Evolutionary conservation across 2,113 vertebrate genomes (phyloP), one percentile per base, ranked within the genome.

Genomic region (Psilopsiagon aurifrons): DNA sequence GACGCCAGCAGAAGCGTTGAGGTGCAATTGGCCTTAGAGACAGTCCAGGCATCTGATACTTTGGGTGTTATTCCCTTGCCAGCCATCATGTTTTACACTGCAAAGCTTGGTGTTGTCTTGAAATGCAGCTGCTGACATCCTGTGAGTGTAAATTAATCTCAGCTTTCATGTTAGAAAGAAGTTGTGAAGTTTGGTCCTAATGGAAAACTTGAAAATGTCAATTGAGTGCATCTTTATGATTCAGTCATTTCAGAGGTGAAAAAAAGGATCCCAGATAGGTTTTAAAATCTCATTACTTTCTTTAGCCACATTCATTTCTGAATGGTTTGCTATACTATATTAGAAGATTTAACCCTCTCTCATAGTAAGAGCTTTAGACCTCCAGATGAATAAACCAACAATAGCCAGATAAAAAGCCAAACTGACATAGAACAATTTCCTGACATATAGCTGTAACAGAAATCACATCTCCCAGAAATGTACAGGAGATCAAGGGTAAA

Each of bases 401-500:
- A 27, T 46, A 94, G 47, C 16, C 5, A 1, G 62, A 90, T 79
- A 49, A 85, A 95, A 94, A 92, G 41, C 17, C 70, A 69, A 85
- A 49, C 39, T 91, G 78, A 89, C 59, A 52, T 33, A 57, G 94
- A 79, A 17, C 37, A 6, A 77, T 73, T 87, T 82, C 62, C 52
- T 92, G 66, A 91, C 70, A 35, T 70, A 70, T 5, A 91, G 57
- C 60, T 91, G 5, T 67, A 86, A 59, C 64, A 46, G 43, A 89
- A 86, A 51, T 87, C 59, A 85, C 57, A 70, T 94, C 31, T 73
- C 66, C 16, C 35, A 70, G 84, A 64, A 95, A 27, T 47, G 43
- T 51, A 77, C 13, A 68, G 47, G 86, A 83, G 63, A 95, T 52
- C 29, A 85, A 95, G 94, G 86, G 70, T 90, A 89, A 80, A 73